Evolutionary conservation across 2,113 vertebrate species (phyloP).

Genomic region (Nematolebias whitei): DNA sequence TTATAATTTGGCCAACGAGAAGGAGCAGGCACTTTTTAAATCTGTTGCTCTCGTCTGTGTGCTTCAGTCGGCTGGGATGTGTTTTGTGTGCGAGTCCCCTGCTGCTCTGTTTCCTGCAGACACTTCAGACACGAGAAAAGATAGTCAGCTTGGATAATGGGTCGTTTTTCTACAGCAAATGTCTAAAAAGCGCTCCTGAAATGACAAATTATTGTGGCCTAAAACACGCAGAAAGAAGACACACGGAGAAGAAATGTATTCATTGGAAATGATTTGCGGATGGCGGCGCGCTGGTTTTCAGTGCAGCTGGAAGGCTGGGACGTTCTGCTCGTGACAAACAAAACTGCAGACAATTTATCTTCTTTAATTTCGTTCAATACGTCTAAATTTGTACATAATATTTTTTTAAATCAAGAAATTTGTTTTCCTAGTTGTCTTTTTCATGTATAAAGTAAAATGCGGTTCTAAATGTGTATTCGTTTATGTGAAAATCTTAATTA

Average conservation of each 20-base stretch:
- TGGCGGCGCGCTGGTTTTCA: slow-evolving; percentile 32
- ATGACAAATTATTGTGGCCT: slow-evolving; percentile 75
- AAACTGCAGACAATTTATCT: too few relatives aligned
- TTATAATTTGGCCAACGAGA: slow-evolving; percentile 22
- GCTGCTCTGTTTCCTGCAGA: slow-evolving; percentile 68
- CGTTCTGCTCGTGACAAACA: slow-evolving; percentile 21
- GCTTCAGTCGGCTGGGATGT: slow-evolving; percentile 49
- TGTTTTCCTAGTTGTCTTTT: not conserved
- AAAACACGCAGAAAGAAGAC: slow-evolving; percentile 54
- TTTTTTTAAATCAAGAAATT: not conserved
- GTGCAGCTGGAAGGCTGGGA: slow-evolving; percentile 28
- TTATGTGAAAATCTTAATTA: not conserved
- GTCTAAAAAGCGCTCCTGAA: slow-evolving; percentile 67
- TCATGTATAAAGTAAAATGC: not conserved
- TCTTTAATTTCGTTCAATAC: not conserved
- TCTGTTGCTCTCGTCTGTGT: slow-evolving; percentile 44
- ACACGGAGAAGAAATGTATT: slow-evolving; percentile 51
- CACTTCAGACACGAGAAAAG: slow-evolving; percentile 67
- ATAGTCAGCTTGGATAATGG: slow-evolving; percentile 70
- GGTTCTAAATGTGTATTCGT: not conserved
- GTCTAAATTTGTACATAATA: not conserved
- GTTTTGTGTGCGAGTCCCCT: slow-evolving; percentile 65
- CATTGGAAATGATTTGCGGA: slow-evolving; percentile 66
- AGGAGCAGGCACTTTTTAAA: slow-evolving; percentile 47
- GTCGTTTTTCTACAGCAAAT: slow-evolving; percentile 65